Base-by-base conservation (phyloP, 2,113 vertebrate species). In the Caloenas nicobarica region DNA sequence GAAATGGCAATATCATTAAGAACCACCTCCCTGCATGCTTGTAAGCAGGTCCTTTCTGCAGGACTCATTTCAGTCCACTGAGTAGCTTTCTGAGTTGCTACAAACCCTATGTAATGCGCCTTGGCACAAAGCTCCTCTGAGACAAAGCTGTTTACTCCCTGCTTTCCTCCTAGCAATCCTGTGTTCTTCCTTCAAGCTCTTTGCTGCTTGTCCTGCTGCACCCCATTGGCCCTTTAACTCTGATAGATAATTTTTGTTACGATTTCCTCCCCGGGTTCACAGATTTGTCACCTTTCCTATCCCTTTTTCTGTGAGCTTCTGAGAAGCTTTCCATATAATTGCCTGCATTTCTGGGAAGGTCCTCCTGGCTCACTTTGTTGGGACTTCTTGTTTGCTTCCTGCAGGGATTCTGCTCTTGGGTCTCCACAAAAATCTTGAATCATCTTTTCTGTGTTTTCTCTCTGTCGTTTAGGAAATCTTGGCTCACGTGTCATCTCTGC, bases 71-170 rank as follows among this genome's bases (percentile, higher is more conserved):
- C 25, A 44, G 31, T 13, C 5, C 26, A 19, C 7, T 71, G 36
- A 38, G 56, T 2, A 42, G 7, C 19, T 36, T 58, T 22, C 31
- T 1, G 1, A 60, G 33, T 34, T 60, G 36, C 38, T 69, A 33
- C 51, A 76, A 62, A 68, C 7, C 6, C 42, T 18, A 9, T 0
- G 3, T n/a, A 28, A 54, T 13, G 5, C 2, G 0, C 15, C 5
- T 58, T n/a, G 6, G 18, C 38, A 40, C 18, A n/a, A 81, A 87
- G 14, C 7, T 81, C 5, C 13, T 33, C 38, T 71, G 33, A 54
- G 19, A 40, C 0, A 2, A 42, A 1, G 6, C 14, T 82, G 28
- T 46, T 93, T 19, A 4, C 5, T 54, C 28, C 6, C 16, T 38
- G 16, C 16, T 91, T 88, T 51, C 61, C 9, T 23, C 6, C 7